Conservation (phyloP, 2,797 vertebrate species). For the Micrastur ruficollis region DNA sequence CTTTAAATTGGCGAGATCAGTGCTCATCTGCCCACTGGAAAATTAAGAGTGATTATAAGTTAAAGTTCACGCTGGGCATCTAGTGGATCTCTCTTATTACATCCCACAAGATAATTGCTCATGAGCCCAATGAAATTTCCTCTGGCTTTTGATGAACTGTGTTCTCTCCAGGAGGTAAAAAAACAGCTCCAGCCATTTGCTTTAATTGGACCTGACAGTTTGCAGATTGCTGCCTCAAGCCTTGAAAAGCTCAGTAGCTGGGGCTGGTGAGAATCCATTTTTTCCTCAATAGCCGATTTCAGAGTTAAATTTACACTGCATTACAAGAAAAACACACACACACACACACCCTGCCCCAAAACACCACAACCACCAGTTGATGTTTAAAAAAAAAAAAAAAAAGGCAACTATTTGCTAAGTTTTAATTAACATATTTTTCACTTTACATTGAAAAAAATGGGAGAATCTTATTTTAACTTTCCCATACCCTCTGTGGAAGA, state of each 20-base stretch:
- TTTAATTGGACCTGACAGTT: constrained; percentile 60
- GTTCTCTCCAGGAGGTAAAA: constrained; percentile 39
- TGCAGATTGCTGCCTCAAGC: constrained; percentile 57
- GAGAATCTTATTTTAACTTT: background rate
- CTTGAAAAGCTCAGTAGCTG: constrained; percentile 17
- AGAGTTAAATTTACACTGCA: background rate
- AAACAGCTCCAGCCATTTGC: constrained; percentile 52
- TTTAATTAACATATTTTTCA: background rate
- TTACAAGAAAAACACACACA: background rate
- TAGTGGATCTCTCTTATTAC: background rate
- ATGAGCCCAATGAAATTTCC: constrained; percentile 36
- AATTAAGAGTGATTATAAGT: constrained; percentile 20
- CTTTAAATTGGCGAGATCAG: background rate
- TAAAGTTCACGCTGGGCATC: constrained; percentile 35
- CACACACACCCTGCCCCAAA: background rate
- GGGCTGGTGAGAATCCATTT: background rate
- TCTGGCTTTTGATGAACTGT: constrained; percentile 44
- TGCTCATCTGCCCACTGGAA: background rate
- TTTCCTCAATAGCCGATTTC: constrained; percentile 12
- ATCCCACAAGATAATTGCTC: constrained; percentile 53
- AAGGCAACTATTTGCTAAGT: background rate
- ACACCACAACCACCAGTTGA: background rate
- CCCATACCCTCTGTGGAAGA: background rate
- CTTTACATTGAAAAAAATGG: background rate
- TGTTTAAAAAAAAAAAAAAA: background rate